Conservation (phyloP, 2,797 vertebrate genomes). For the Catamblyrhynchus diadema region DNA sequence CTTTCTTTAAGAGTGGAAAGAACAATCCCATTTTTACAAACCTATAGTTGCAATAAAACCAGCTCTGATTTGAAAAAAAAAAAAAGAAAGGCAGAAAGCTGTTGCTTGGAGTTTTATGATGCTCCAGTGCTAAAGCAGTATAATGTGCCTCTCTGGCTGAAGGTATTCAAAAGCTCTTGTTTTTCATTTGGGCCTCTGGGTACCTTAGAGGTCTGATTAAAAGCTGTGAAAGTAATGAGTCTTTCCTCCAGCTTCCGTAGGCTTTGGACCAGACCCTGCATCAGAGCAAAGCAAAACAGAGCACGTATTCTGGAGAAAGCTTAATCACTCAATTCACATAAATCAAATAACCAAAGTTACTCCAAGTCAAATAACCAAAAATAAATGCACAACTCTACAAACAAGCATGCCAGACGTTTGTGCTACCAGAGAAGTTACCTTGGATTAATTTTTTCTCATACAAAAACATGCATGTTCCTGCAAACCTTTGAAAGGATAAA, state of each 20-base stretch:
- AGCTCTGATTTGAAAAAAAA: neutral
- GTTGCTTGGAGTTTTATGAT: neutral
- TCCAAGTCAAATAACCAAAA: neutral
- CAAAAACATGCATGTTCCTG: neutral
- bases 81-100: neutral
- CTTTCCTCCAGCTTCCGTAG: neutral
- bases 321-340: neutral
- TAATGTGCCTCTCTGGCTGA: neutral
- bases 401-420: fast-evolving
- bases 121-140: neutral
- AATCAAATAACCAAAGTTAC: neutral
- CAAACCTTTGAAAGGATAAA: neutral
- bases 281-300: neutral
- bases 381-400: neutral
- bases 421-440: neutral
- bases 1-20: neutral
- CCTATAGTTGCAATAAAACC: neutral
- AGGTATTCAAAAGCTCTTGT: neutral
- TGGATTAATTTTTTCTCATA: neutral
- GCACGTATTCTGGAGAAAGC: neutral
- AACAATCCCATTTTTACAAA: neutral
- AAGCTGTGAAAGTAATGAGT: neutral
- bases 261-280: neutral
- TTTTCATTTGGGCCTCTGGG: neutral
- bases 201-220: neutral